Conservation (phyloP, 2,113 vertebrate genomes). For the Pelvicachromis taeniatus region DNA sequence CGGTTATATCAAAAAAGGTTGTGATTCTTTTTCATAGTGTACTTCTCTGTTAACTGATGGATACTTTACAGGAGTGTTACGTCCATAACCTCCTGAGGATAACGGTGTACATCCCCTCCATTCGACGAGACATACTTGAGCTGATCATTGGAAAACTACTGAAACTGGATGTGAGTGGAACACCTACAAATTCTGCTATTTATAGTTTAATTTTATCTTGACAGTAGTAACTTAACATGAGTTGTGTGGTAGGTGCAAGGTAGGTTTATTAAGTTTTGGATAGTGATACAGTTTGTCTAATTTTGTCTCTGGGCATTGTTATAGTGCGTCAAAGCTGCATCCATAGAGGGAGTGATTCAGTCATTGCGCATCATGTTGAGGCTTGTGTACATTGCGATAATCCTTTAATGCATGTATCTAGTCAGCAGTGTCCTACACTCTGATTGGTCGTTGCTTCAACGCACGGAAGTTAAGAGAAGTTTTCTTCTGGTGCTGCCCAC, state of each 20-base stretch:
- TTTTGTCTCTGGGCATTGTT: not conserved
- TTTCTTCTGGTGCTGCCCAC: not conserved
- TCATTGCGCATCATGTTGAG: not conserved
- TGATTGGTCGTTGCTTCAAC: not conserved
- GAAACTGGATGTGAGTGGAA: constrained; percentile 86
- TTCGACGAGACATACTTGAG: constrained; percentile 86
- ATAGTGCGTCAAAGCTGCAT: not conserved
- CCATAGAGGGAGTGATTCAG: not conserved
- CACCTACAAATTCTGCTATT: not conserved
- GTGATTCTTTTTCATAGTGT: not conserved
- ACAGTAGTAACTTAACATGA: not conserved
- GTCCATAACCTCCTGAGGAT: constrained; percentile 90
- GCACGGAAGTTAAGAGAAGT: not conserved
- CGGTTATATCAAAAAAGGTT: not conserved
- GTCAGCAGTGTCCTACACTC: not conserved
- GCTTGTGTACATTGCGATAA: not conserved
- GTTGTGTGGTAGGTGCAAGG: not conserved
- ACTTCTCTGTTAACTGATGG: fast-evolving
- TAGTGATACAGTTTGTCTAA: not conserved
- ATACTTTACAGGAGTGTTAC: constrained; percentile 85
- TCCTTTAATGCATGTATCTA: not conserved
- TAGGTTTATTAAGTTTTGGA: not conserved
- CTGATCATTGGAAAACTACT: constrained; percentile 85
- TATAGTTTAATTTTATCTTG: not conserved
- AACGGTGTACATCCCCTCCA: constrained; percentile 80